phyloP scores from a whole-genome alignment of 23 tunicate species.

The Styela clava region DNA sequence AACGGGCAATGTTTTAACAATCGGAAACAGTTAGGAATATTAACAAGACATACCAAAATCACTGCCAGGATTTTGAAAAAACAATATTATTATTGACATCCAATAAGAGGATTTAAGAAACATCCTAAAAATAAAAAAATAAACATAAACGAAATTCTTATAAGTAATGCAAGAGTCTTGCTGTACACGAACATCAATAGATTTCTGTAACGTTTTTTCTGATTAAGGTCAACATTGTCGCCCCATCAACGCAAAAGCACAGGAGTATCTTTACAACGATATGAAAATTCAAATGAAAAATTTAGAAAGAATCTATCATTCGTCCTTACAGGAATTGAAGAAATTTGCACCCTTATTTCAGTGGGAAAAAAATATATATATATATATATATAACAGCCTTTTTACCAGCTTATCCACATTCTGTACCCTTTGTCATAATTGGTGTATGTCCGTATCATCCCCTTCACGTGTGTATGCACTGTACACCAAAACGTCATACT shows the following conservation, averaged over 20 bases:
- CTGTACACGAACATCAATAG: background rate
- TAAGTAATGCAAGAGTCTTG: background rate
- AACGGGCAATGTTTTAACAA: too few species aligned
- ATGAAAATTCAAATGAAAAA: background rate
- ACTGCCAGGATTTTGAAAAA: too few species aligned
- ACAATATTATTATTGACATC: too few species aligned
- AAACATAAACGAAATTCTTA: background rate
- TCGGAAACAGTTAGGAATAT: too few species aligned
- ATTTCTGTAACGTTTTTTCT: background rate
- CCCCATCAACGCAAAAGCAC: too few species aligned
- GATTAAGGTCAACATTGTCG: too few species aligned
- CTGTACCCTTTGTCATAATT: conserved; percentile 33
- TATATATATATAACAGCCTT: conserved; percentile 14
- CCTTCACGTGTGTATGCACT: conserved; percentile 41
- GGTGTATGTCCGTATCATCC: conserved; percentile 33
- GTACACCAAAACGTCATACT: conserved; percentile 36
- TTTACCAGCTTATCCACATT: conserved; percentile 30
- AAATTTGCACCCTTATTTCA: background rate
- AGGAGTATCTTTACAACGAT: too few species aligned
- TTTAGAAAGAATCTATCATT: background rate
- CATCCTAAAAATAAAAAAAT: too few species aligned
- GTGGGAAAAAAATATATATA: background rate
- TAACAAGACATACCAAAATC: too few species aligned
- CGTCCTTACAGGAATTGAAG: background rate
- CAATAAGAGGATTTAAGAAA: too few species aligned